Base-by-base conservation (phyloP, 2,888 invertebrate genomes). In the Eupithecia vulgata region DNA sequence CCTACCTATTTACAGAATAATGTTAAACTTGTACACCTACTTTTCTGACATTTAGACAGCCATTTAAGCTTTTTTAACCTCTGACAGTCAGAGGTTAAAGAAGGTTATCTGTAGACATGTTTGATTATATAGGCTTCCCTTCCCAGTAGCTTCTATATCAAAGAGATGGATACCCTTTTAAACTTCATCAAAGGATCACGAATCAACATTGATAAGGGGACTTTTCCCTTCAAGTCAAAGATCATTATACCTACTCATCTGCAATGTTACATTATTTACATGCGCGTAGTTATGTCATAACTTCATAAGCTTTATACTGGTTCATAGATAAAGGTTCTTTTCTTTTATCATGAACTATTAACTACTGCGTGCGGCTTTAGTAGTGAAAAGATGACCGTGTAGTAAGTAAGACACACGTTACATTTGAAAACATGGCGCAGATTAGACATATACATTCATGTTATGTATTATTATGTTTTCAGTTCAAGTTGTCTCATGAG, bases 171-270 rank as follows among this genome's bases (percentile, higher is more conserved):
- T 61, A 61, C 7, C 34, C 61, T 34, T 61, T 34, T 17, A 61
- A 61, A 17, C 34, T 7, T 34, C 34, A 61, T 34, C 34, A 17
- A 61, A 61, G 15, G 34, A 21, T 59, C 7, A 25, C 45, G 5
- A 52, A 52, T 21, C 2, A 52, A 57, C 57, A 34, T 34, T 34
- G 34, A 17, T 61, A 61, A 2, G 8, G 59, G 61, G 30, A 34
- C 61, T 61, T 34, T 25, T 61, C 61, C 34, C 61, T 34, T 30
- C 12, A 61, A 21, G 57, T 57, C 59, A 59, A 59, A 30, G 59
- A 59, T 59, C 45, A 45, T 42, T 42, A 45, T 15, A 59, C 59
- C n/a, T n/a, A n/a, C n/a, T 15, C 15, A 59, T 30, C 15, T 59
- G 15, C 5, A 59, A 30, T 59, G 30, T 59, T 2, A 30, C 6